Base-by-base conservation (phyloP, 2,888 invertebrate species). In the Orthosia cruda region DNA sequence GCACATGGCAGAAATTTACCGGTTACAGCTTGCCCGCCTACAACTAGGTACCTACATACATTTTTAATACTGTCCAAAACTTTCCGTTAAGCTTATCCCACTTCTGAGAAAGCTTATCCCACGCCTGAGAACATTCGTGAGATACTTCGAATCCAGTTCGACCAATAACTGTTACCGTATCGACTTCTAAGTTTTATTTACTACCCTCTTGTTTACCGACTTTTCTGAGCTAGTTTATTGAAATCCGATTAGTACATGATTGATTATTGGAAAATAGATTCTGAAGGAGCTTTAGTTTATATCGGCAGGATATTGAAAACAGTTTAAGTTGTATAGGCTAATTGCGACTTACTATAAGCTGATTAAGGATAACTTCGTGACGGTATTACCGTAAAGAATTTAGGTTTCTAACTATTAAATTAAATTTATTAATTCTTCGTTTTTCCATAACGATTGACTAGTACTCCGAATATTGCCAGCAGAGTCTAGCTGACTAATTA, bases 181-280 rank as follows among this genome's bases (percentile, higher is more conserved):
- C 26, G n/a, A 61, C 49, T 59, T 73, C 13, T 3, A 68, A 74
- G 49, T 74, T 71, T 66, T 65, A 66, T 62, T 71, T 55, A 74
- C 61, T 52, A 57, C 26, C 23, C 32, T 2, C n/a, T 15, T 65
- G 49, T 58, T 54, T 65, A 54, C n/a, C 50, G 47, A 59, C 54
- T 15, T 50, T 52, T 55, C 11, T 16, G 4, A 16, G 7, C 52
- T 61, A 52, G 61, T 74, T 81, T 74, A 83, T 73, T 57, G 67
- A 58, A 77, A 79, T 78, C 67, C 70, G 64, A 83, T 83, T 47
- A 65, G n/a, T 64, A 23, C 59, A 64, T 81, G 74, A 50, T 74
- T 16, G 54, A 54, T 54, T 67, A 58, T 64, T 67, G 26, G 58
- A 32, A 57, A 77, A 55, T 15, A 12, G 5, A n/a, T 4, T 5